Evolutionary conservation across 2,888 invertebrate genomes (phyloP).

Genomic region (Autographa gamma): DNA sequence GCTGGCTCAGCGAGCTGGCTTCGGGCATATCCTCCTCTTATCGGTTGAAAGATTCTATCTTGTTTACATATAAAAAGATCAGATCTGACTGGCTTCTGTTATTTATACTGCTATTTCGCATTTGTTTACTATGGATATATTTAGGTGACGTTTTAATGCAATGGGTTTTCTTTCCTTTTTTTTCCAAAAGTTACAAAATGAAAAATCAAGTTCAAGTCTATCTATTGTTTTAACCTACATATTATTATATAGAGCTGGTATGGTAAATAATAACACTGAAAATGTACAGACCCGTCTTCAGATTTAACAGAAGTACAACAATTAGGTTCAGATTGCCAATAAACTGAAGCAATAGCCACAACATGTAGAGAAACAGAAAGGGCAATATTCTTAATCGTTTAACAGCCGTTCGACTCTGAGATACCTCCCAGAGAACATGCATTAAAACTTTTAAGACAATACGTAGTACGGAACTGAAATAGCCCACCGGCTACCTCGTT

Average conservation of each 20-base stretch:
- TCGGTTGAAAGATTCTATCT: neutral
- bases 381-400: conserved; percentile 26
- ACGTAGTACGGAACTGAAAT: conserved; percentile 39
- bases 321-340: neutral
- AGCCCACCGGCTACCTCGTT: conserved; percentile 17
- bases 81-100: neutral
- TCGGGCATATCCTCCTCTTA: neutral
- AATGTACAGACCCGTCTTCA: neutral
- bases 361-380: neutral
- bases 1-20: neutral
- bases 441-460: conserved; percentile 37
- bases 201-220: neutral
- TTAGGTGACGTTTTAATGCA: neutral
- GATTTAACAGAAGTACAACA: neutral
- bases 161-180: neutral
- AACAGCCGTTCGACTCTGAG: conserved; percentile 18
- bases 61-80: neutral
- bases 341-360: neutral
- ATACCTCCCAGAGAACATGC: conserved; percentile 22
- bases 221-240: no score
- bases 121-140: neutral
- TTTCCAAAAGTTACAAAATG: neutral
- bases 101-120: neutral
- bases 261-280: conserved; percentile 1
- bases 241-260: no score